These are phyloP conservation scores for Nansenia antarctica DNA, from an alignment of 2,113 vertebrate genomes.

Conservation along the genomic window DNA sequence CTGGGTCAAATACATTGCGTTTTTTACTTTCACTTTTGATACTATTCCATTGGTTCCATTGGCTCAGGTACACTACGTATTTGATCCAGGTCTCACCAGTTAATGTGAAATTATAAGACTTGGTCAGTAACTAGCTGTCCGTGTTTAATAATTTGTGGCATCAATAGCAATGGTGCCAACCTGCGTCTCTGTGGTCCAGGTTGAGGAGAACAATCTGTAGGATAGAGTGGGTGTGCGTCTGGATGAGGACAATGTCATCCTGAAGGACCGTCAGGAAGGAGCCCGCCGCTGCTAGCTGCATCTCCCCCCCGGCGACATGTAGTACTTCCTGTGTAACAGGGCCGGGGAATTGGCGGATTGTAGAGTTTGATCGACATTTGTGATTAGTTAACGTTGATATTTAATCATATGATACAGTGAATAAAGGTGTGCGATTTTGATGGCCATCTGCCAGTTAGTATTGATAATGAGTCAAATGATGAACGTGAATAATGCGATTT, in stretches of 20 bases:
- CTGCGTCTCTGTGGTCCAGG: slow-evolving; percentile 88
- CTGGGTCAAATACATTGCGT: no score
- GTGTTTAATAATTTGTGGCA: no score
- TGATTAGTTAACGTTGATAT: not conserved
- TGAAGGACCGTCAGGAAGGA: slow-evolving; percentile 91
- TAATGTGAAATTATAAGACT: no score
- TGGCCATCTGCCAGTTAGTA: not conserved
- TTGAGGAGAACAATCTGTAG: slow-evolving; percentile 89
- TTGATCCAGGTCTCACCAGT: no score
- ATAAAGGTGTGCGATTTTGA: no score
- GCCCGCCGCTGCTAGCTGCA: slow-evolving; percentile 89
- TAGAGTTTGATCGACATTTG: not conserved
- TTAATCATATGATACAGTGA: not conserved
- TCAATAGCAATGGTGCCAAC: slow-evolving; percentile 63
- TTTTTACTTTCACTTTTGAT: no score
- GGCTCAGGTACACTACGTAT: no score
- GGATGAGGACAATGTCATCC: slow-evolving; percentile 89
- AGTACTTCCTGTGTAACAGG: slow-evolving; percentile 82
- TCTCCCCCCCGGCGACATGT: slow-evolving; percentile 84
- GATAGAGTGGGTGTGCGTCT: slow-evolving; percentile 90
- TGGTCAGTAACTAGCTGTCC: no score
- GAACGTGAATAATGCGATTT: not conserved
- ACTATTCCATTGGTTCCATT: no score
- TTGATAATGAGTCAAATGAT: not conserved
- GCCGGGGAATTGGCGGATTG: not conserved